A percentile compares a stretch with the other conserved stretches of the same genome.
These are phyloP conservation scores for Bubo scandiacus DNA, from an alignment of 2,113 vertebrate species.

Conservation along the genomic window DNA sequence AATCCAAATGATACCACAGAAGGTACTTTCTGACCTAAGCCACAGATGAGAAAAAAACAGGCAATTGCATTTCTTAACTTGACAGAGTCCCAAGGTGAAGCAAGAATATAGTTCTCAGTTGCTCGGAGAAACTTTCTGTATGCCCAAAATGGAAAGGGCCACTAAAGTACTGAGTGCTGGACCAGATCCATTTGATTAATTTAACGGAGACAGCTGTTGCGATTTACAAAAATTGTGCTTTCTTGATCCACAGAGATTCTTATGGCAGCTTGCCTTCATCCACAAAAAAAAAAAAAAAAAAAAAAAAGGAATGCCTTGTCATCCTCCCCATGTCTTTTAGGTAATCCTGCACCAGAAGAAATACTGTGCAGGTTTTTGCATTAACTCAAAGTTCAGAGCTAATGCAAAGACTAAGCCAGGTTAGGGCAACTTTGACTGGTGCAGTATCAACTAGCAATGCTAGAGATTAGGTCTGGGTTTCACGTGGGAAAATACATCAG, in stretches of 20 bases:
- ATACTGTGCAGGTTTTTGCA: neutral
- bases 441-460: neutral
- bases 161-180: neutral
- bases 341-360: neutral
- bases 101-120: neutral
- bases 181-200: constrained; percentile 51
- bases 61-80: neutral
- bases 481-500: neutral
- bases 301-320: neutral
- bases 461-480: neutral
- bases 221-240: constrained; percentile 58
- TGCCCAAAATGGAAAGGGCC: constrained; percentile 7
- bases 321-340: neutral
- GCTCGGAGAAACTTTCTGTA: constrained; percentile 7
- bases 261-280: constrained; percentile 43
- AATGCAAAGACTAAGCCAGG: neutral
- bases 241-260: constrained; percentile 53
- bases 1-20: neutral
- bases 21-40: neutral
- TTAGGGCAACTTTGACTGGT: neutral
- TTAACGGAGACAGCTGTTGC: constrained; percentile 45
- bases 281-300: neutral
- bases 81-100: neutral
- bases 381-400: neutral
- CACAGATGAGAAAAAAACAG: neutral